phyloP scores from a whole-genome alignment of 2,888 invertebrate genomes.

The Platypus cylindrus region DNA sequence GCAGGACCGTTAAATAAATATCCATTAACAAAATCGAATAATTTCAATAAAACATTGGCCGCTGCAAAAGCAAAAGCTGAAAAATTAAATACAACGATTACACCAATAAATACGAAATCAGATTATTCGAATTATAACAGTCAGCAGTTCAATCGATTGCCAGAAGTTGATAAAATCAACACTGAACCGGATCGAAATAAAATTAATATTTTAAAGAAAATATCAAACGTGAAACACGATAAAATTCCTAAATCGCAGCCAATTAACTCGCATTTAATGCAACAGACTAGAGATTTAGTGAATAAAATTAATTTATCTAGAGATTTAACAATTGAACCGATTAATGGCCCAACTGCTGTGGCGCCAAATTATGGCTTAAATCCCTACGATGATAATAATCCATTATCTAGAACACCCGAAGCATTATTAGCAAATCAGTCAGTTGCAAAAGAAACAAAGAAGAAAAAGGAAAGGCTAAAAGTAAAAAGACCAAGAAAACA shows the following conservation, averaged over 20 bases:
- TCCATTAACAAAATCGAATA: conserved; percentile 6
- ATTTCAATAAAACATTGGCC: conserved; percentile 29
- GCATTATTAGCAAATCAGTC: conserved; percentile 43
- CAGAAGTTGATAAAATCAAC: conserved; percentile 45
- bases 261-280: conserved; percentile 34
- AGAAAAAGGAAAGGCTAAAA: conserved; percentile 35
- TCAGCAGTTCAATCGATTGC: conserved; percentile 13
- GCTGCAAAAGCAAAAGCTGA: conserved; percentile 34
- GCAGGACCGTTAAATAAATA: conserved; percentile 8
- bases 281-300: conserved; percentile 29
- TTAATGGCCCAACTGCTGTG: conserved; percentile 19
- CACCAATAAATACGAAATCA: conserved; percentile 28
- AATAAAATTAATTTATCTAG: conserved; percentile 27
- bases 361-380: conserved; percentile 30
- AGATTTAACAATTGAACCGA: conserved; percentile 47
- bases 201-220: conserved; percentile 77
- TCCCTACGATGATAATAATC: conserved; percentile 39
- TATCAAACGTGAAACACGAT: conserved; percentile 58
- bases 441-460: conserved; percentile 46
- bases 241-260: conserved; percentile 32
- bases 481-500: conserved; percentile 21
- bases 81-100: conserved; percentile 34
- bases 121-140: conserved; percentile 7
- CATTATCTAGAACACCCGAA: conserved; percentile 45
- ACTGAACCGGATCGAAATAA: conserved; percentile 77